A percentile compares a stretch with the other conserved stretches of the same genome.
Conservation (phyloP, 2,888 invertebrate species). For the Fragum sueziense region DNA sequence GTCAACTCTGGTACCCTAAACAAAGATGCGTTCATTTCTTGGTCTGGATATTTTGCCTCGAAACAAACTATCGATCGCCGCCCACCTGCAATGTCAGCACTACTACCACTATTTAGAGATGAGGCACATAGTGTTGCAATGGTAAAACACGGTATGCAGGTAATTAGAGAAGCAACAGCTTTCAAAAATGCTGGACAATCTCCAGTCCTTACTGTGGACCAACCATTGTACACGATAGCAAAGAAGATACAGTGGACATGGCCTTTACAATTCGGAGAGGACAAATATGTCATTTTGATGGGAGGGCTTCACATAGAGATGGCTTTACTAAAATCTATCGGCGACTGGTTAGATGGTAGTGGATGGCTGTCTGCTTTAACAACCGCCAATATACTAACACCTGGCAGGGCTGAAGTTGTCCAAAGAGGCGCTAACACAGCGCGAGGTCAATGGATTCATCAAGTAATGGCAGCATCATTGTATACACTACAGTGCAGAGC, state of each 20-base stretch:
- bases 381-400: constrained; percentile 21
- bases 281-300: constrained; percentile 67
- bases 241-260: constrained; percentile 59
- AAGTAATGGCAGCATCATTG: constrained; percentile 27
- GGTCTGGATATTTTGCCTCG: constrained; percentile 9
- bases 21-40: too few species aligned
- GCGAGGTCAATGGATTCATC: constrained; percentile 14
- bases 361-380: constrained; percentile 63
- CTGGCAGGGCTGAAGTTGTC: constrained; percentile 37
- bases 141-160: constrained; percentile 22
- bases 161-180: constrained; percentile 14
- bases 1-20: neutral
- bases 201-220: constrained; percentile 60
- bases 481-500: constrained; percentile 5
- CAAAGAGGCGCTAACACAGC: constrained; percentile 14
- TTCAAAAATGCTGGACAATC: constrained; percentile 55
- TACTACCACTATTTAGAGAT: constrained; percentile 34
- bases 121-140: constrained; percentile 26
- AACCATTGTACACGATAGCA: constrained; percentile 59
- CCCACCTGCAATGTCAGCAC: neutral
- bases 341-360: constrained; percentile 61
- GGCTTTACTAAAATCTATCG: constrained; percentile 65
- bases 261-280: constrained; percentile 64
- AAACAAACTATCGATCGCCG: neutral
- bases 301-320: constrained; percentile 74